phyloP scores from a whole-genome alignment of 2,113 vertebrate genomes.

The Oreochromis niloticus region DNA sequence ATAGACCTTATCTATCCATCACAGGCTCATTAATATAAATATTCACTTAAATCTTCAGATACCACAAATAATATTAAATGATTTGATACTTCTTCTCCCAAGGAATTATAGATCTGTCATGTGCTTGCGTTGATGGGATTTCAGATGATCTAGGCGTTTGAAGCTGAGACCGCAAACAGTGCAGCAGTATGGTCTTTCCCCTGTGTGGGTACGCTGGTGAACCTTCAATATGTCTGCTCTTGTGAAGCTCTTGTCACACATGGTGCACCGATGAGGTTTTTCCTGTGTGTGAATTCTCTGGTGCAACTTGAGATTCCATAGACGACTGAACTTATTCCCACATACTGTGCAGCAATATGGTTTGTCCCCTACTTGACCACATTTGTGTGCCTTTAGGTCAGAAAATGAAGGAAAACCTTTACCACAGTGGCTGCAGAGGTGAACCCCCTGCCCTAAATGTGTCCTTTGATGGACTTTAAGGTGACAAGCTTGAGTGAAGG shows the following conservation, averaged over 20 bases:
- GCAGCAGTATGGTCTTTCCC: conserved; percentile 74
- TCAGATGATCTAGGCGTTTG: conserved; percentile 74
- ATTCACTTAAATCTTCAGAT: neutral
- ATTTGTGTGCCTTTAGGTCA: conserved; percentile 75
- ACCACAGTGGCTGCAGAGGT: conserved; percentile 78
- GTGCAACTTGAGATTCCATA: conserved; percentile 76
- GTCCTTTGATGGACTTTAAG: conserved; percentile 73
- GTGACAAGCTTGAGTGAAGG: conserved; percentile 69
- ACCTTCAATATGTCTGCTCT: conserved; percentile 73
- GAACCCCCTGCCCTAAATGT: conserved; percentile 76
- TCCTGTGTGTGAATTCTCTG: conserved; percentile 75
- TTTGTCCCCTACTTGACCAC: conserved; percentile 65
- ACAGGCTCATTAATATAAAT: neutral
- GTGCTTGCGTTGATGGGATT: conserved; percentile 72
- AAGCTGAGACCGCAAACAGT: conserved; percentile 72
- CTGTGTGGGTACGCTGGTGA: conserved; percentile 75
- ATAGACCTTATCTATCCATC: neutral
- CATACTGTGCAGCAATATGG: conserved; percentile 71
- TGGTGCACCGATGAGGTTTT: conserved; percentile 70
- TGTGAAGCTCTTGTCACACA: conserved; percentile 77
- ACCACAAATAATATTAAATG: neutral
- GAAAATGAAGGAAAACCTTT: conserved; percentile 74
- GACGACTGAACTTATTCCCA: conserved; percentile 73
- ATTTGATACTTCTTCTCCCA: neutral
- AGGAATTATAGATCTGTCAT: conserved; percentile 28